Base-by-base conservation (phyloP, 2,113 vertebrate genomes). In the Nerophis lumbriciformis region DNA sequence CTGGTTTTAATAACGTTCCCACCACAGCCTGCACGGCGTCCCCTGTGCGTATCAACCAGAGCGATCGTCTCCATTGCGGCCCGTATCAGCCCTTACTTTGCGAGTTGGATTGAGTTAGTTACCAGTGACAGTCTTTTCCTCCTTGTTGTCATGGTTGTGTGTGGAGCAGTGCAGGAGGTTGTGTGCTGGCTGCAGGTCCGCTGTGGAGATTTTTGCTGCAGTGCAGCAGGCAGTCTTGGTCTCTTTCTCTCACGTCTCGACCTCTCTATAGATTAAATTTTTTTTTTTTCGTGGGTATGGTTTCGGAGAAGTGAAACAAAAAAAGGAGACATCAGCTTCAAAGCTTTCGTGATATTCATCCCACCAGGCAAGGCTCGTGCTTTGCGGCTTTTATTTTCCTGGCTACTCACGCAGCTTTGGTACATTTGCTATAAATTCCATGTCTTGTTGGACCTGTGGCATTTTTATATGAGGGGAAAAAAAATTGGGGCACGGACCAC, bases 141-240 rank as follows among this genome's bases (percentile, higher is more conserved):
- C 19, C 19, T 19, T 19, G 19, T 19, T 19, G 19, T 19, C 19
- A 19, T 19, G 19, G 19, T 19, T 19, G 19, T 19, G 19, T 19
- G 19, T 19, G 19, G 19, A 19, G 19, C 19, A 19, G 19, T 19
- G 19, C 19, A 19, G 19, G 19, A 19, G 73, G 73, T 76, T 83
- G 80, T 84, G 74, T 69, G 78, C 65, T 74, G 77, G 75, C 75
- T 70, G 71, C 28, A 87, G 84, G 87, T 89, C 86, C 84, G 81
- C 90, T 90, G 88, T 81, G 85, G 42, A 83, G 89, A 89, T 87
- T 92, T 91, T 94, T 97, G 94, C 92, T 93, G 95, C 93, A 95
- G 91, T 95, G 93, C 94, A 94, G 93, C 91, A 93, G 88, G 89
- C 92, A 91, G 91, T 89, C 82, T 93, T 92, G 79, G 75, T 78